Base-by-base conservation (phyloP, 2,888 invertebrate species). In the Melinaea menophilus region DNA sequence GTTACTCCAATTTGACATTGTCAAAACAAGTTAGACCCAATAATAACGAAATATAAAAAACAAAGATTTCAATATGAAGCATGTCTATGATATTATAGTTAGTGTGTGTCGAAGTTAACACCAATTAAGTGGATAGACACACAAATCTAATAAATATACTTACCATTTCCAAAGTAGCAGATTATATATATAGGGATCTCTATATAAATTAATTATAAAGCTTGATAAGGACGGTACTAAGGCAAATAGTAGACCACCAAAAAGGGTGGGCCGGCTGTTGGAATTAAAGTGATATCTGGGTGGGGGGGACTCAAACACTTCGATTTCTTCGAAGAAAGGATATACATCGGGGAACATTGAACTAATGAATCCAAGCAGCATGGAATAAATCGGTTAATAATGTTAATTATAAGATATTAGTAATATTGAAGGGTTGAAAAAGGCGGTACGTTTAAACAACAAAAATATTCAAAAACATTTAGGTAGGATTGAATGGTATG, bases 321-420 rank as follows among this genome's bases (percentile, higher is more conserved):
- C 88, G 37, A 81, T 65, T 9, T 87, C 86, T 68, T 89, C 87
- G 62, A 86, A 83, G 75, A 76, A 88, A 2, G 88, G 86, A 71
- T 84, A 86, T 1, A 85, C 75, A 58, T 88, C 88, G 11, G 82
- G 80, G 62, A 82, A 86, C 73, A 87, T 79, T 11, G 80, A 75
- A 67, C 89, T 89, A 70, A 60, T 56, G 33, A 64, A 64, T 75
- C 79, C 81, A 72, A 70, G 86, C 86, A 82, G 89, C 89, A 74
- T 88, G 86, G 67, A 83, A 79, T 65, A 59, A 73, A 71, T 67
- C 64, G 5, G 35, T 58, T 57, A 58, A 56, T 58, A 22, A 34
- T 64, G n/a, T 54, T 35, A 46, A 3, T 22, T 45, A 34, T 9
- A 45, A 35, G 51, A 35, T 54, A 61, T 65, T 63, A 69, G 54